A percentile compares a stretch with the other conserved stretches of the same genome.
Evolutionary conservation across 2,888 invertebrate genomes (phyloP).

Genomic region (Steinernema hermaphroditum): DNA sequence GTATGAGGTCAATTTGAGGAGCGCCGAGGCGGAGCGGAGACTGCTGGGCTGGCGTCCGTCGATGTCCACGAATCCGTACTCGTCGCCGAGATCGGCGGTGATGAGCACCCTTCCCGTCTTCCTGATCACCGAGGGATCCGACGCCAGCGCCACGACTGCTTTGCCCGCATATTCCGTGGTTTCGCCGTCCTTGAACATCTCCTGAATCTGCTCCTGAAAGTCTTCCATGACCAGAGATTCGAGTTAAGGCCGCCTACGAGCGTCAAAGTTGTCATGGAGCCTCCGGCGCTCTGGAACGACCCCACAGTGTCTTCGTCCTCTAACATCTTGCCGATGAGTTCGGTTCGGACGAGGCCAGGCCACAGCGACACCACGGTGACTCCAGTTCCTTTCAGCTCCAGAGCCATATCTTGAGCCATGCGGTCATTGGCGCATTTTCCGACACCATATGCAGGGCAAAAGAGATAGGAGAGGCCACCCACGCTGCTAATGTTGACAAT

Average conservation of each 20-base stretch:
- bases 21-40: not conserved
- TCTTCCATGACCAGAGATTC: not conserved
- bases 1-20: not conserved
- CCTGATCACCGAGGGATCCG: conserved; percentile 63
- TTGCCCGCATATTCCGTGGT: conserved; percentile 59
- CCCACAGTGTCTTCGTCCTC: conserved; percentile 71
- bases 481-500: conserved; percentile 69
- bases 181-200: conserved; percentile 47
- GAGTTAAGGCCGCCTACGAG: not conserved
- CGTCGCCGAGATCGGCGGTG: conserved; percentile 67
- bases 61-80: conserved; percentile 67
- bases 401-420: conserved; percentile 69
- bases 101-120: conserved; percentile 67
- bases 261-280: not conserved
- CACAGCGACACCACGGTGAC: conserved; percentile 68
- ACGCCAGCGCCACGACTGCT: conserved; percentile 57
- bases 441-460: conserved; percentile 69
- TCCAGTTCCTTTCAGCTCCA: conserved; percentile 66
- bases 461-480: conserved; percentile 68
- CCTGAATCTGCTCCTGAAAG: conserved; percentile 38
- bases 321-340: conserved; percentile 38
- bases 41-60: conserved; percentile 57
- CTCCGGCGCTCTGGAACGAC: conserved; percentile 72
- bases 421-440: conserved; percentile 70
- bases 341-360: conserved; percentile 69